These are phyloP conservation scores for Xestia ashworthii DNA, from an alignment of 2,888 invertebrate species.

Conservation along the genomic window DNA sequence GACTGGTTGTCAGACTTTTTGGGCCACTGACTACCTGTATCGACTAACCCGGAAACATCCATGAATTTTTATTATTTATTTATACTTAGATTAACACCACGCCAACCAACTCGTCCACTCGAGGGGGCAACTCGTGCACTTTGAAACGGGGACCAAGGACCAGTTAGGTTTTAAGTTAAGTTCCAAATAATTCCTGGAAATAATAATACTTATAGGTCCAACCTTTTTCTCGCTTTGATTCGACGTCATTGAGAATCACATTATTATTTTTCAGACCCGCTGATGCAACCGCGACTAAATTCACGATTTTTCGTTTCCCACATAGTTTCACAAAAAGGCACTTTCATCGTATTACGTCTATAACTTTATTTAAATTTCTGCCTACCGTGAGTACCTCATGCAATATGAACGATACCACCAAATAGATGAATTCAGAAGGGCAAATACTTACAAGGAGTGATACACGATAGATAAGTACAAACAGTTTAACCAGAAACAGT, in stretches of 20 bases:
- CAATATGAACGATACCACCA: not conserved
- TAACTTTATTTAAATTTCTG: constrained; percentile 15
- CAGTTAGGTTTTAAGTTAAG: not conserved
- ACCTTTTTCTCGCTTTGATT: not conserved
- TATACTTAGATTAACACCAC: not conserved
- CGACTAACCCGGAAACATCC: not conserved
- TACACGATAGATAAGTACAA: not conserved
- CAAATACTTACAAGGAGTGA: accelerated
- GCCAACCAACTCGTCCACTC: too few relatives aligned
- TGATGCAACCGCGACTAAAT: not conserved
- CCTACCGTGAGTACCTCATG: not conserved
- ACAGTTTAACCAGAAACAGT: not conserved
- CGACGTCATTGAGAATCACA: not conserved
- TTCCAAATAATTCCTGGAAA: not conserved
- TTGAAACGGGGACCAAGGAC: too few relatives aligned
- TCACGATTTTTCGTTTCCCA: not conserved
- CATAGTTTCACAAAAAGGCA: not conserved
- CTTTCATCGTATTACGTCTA: not conserved
- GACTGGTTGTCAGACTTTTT: too few relatives aligned
- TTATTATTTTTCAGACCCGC: not conserved
- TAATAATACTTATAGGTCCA: not conserved
- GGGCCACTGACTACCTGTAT: too few relatives aligned
- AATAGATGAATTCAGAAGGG: not conserved
- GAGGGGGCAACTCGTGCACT: too few relatives aligned
- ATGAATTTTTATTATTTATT: not conserved